A percentile compares a stretch with the other conserved stretches of the same genome.
These are phyloP conservation scores for Limnephilus lunatus DNA, from an alignment of 2,888 invertebrate species.

Conservation along the genomic window DNA sequence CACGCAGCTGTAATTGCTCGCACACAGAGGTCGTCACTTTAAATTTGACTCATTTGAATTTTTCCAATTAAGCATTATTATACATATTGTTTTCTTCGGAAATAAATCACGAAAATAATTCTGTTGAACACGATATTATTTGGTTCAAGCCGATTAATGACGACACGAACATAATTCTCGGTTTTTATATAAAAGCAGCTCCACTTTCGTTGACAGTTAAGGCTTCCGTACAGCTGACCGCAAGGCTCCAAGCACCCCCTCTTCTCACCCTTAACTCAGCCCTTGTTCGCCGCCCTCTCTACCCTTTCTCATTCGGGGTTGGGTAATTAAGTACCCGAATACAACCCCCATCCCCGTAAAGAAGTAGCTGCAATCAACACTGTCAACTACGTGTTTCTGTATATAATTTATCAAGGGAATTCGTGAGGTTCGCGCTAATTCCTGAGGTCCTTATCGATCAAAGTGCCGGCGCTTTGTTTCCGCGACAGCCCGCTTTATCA, in stretches of 20 bases:
- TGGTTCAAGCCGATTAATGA: background rate
- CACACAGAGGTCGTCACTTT: no score
- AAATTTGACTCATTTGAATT: no score
- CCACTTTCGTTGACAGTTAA: conserved; percentile 20
- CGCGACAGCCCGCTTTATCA: background rate
- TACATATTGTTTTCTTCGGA: background rate
- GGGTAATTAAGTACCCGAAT: conserved; percentile 36
- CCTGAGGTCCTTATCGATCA: conserved; percentile 28
- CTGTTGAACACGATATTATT: background rate
- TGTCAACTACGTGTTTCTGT: conserved; percentile 42
- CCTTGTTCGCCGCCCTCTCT: background rate
- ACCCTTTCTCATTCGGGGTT: conserved; percentile 11
- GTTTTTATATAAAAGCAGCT: background rate
- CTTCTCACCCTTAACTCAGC: background rate
- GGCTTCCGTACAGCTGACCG: conserved; percentile 23
- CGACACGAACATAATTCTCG: background rate
- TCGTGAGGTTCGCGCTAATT: conserved; percentile 3
- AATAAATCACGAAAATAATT: background rate
- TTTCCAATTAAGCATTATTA: no score
- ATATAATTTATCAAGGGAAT: conserved; percentile 34
- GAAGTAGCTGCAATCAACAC: conserved; percentile 38
- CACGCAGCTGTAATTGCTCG: no score
- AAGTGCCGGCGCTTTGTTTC: conserved; percentile 10
- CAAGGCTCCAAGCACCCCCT: background rate
- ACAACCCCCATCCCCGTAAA: background rate